Conservation (phyloP, 23 tunicate species). For the Pegea sp. region DNA sequence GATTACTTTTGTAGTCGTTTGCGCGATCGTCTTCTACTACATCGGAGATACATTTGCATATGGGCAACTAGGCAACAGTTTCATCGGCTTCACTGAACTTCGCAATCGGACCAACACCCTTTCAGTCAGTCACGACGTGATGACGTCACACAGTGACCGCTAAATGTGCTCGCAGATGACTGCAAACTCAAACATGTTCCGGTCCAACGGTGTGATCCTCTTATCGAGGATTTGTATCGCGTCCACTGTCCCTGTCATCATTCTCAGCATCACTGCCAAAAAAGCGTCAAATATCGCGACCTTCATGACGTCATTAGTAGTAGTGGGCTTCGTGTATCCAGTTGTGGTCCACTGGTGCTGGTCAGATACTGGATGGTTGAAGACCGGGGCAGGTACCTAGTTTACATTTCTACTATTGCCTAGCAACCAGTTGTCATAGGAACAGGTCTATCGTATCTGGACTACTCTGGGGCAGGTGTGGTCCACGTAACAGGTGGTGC, state of each 20-base stretch:
- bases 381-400: constrained; percentile 25
- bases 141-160: too few species aligned
- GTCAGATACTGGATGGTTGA: constrained; percentile 67
- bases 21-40: constrained; percentile 46
- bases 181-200: too few species aligned
- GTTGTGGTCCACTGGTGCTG: constrained; percentile 94
- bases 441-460: constrained; percentile 28
- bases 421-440: constrained; percentile 2
- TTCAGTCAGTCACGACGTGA: too few species aligned
- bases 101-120: too few species aligned
- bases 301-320: too few species aligned
- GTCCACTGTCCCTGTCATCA: too few species aligned
- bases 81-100: constrained; percentile 24
- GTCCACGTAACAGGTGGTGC: constrained; percentile 80
- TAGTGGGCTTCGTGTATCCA: constrained; percentile 93
- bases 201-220: too few species aligned
- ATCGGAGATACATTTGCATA: constrained; percentile 85
- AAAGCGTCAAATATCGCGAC: too few species aligned
- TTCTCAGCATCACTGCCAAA: too few species aligned
- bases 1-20: constrained; percentile 32
- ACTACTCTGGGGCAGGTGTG: constrained; percentile 76
- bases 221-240: too few species aligned
- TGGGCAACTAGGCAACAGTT: constrained; percentile 57
- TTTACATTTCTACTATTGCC: not conserved
- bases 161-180: too few species aligned